Evolutionary conservation across 2,888 invertebrate species (phyloP).

Genomic region (Dasysyrphus albostriatus): DNA sequence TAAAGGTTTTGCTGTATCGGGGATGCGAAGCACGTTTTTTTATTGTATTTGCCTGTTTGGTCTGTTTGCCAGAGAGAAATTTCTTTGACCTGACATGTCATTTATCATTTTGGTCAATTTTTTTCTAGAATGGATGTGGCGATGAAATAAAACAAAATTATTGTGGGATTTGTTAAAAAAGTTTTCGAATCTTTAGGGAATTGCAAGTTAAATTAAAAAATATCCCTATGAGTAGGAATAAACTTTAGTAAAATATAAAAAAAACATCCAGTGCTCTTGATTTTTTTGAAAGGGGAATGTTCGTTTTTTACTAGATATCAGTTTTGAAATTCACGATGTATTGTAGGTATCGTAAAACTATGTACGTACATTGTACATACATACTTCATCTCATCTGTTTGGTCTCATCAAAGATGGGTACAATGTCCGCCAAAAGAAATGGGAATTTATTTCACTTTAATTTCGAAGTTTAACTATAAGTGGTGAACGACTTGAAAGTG

Average conservation of each 20-base stretch:
- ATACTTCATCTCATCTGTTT: too few species aligned
- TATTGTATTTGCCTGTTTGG: conserved; percentile 29
- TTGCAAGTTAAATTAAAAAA: conserved; percentile 62
- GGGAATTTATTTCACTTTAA: too few species aligned
- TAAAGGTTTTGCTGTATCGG: conserved; percentile 4
- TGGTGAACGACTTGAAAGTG: too few species aligned
- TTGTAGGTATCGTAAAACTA: too few species aligned
- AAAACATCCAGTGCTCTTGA: background rate
- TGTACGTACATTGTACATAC: too few species aligned
- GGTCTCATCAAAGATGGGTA: too few species aligned
- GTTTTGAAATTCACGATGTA: too few species aligned
- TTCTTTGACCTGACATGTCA: conserved; percentile 37
- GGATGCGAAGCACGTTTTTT: conserved; percentile 63
- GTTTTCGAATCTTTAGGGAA: conserved; percentile 51
- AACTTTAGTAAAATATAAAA: background rate
- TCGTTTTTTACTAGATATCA: too few species aligned
- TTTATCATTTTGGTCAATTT: conserved; percentile 72
- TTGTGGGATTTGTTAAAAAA: conserved; percentile 53
- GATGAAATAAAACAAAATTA: conserved; percentile 51
- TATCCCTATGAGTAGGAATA: conserved; percentile 3
- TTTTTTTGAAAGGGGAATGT: background rate
- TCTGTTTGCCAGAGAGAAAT: conserved; percentile 19
- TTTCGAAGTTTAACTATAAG: too few species aligned
- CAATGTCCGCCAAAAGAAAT: too few species aligned
- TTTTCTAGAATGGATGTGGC: conserved; percentile 50